Base-by-base conservation (phyloP, 1,140 invertebrate genomes). In the Alviniconcha marisindica region DNA sequence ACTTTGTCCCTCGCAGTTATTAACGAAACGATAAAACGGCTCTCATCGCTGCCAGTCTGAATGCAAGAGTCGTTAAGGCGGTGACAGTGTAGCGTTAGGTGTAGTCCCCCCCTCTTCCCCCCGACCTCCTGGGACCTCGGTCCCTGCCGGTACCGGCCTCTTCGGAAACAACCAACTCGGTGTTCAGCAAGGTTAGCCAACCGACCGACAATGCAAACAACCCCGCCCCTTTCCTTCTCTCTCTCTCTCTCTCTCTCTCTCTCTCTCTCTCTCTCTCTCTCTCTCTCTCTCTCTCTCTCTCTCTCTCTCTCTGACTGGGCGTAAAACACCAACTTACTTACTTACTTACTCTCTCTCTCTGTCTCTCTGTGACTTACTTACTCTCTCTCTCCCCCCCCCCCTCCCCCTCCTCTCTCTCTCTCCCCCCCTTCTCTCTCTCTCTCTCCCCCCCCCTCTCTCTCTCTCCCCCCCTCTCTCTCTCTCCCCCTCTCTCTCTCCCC, bases 391-490 rank as follows among this genome's bases (percentile, higher is more conserved):
- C 24, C 28, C 56, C 28, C 24, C 28, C 10, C 28, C 10, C 28
- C 24, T 60, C 10, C 24, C 3, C 24, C 28, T 24, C 7, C 18
- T 60, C n/a, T 60, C 56, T 60, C n/a, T 60, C n/a, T n/a, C n/a
- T 60, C 56, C 7, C n/a, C 28, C n/a, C 28, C 56, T 60, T 0
- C n/a, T 5, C 2, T 24, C 56, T 24, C 2, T n/a, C n/a, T 4
- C n/a, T 60, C n/a, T 60, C n/a, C 28, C 18, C 4, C 15, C 28
- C n/a, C 28, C 15, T 60, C 56, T 60, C 56, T 60, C 56, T 60
- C 56, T 60, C 60, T 33, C 60, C 36, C 60, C 36, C 60, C 36
- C 60, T 66, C 60, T 66, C 60, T 66, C 60, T 66, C 60, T 33
- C 60, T 66, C 60, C 36, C 60, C 36, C 60, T 66, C 60, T 66